These are phyloP conservation scores for Aotus griseimembra DNA, from an alignment of 2,797 vertebrate species.

Conservation along the genomic window DNA sequence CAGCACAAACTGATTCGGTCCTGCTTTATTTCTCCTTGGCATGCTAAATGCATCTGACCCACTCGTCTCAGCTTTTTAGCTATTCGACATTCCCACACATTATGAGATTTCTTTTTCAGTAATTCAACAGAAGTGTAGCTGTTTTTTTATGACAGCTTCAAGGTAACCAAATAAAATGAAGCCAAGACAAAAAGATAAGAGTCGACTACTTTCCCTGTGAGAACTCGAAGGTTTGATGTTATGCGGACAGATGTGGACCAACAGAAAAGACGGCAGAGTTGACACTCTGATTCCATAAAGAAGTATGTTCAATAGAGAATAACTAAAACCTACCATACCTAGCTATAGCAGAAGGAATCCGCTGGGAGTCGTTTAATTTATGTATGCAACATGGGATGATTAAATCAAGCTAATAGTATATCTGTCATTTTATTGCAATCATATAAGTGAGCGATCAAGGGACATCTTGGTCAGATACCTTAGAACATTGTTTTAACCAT, in stretches of 20 bases:
- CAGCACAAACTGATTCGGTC: not conserved
- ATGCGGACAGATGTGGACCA: not conserved
- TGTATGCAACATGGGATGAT: not conserved
- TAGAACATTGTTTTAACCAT: not conserved
- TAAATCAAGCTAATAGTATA: not conserved
- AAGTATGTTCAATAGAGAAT: not conserved
- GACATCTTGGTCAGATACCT: not conserved
- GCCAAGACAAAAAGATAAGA: not conserved
- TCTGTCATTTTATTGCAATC: not conserved
- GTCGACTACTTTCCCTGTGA: not conserved
- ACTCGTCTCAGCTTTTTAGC: not conserved
- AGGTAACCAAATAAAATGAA: not conserved
- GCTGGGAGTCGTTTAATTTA: not conserved
- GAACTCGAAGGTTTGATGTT: not conserved
- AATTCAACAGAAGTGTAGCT: not conserved
- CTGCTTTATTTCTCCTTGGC: not conserved
- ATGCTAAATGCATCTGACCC: not conserved
- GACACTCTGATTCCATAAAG: not conserved
- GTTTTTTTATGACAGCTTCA: not conserved
- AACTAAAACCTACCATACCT: not conserved
- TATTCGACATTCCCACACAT: not conserved
- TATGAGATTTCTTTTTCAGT: not conserved
- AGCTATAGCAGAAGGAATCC: not conserved
- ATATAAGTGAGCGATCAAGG: not conserved
- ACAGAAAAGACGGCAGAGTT: not conserved